Evolutionary conservation across 1,140 invertebrate species (phyloP).

Genomic region (Yoshiicerus persimilis): DNA sequence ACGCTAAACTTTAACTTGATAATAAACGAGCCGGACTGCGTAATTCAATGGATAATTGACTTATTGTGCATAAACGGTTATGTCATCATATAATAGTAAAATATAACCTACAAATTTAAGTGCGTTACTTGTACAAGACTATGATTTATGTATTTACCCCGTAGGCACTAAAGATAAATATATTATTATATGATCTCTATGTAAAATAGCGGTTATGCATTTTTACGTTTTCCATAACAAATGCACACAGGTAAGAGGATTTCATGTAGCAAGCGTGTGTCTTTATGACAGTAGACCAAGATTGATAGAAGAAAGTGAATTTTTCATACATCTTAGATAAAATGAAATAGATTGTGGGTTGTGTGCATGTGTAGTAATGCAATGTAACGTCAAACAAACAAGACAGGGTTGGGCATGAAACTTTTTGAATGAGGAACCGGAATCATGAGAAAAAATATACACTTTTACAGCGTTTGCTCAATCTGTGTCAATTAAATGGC

Average conservation of each 20-base stretch:
- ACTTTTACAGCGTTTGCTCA: neutral
- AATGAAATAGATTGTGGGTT: neutral
- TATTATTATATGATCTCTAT: too few species aligned
- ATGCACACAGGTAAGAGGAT: neutral
- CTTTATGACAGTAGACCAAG: neutral
- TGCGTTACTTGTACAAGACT: neutral
- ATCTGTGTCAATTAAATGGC: neutral
- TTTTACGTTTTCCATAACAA: neutral
- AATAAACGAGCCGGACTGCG: neutral
- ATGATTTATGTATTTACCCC: neutral
- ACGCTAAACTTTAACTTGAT: neutral
- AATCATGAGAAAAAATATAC: neutral
- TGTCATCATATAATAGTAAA: neutral
- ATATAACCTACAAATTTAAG: neutral
- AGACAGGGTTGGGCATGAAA: neutral
- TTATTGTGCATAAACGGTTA: neutral
- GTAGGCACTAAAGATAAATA: neutral
- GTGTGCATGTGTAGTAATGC: neutral
- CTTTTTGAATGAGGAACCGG: conserved; percentile 7
- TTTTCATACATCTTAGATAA: neutral
- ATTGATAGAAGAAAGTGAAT: conserved; percentile 17
- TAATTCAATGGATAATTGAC: neutral
- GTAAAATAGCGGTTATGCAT: neutral
- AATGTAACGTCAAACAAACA: neutral
- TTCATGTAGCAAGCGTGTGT: neutral